Base-by-base conservation (phyloP, 2,113 vertebrate genomes). In the Takifugu bimaculatus region DNA sequence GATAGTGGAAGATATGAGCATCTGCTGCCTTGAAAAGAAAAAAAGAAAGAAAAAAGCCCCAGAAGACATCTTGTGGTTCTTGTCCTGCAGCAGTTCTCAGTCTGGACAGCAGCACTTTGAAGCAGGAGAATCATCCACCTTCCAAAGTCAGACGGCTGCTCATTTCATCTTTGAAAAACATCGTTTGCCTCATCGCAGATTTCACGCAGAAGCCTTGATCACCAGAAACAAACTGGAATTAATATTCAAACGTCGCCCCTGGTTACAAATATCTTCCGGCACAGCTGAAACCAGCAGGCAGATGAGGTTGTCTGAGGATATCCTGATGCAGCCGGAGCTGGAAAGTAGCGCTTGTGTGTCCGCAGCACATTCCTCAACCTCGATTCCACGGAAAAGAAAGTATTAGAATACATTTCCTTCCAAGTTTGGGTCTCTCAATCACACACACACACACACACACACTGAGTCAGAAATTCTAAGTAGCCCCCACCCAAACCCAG, bases 281-380 rank as follows among this genome's bases (percentile, higher is more conserved):
- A 72, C 53, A 53, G 29, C 50, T 66, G 56, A 47, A 47, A 63
- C 53, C 54, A n/a, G 45, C 43, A 70, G 52, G n/a, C 67, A 26
- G 54, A 28, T 32, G 4, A 74, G 85, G 85, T 90, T 87, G 87
- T 75, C 51, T 32, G 70, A 89, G 89, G 90, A 89, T 64, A 81
- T 39, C 11, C 65, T 66, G 61, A 32, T 59, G 66, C 63, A 58
- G 65, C 14, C 10, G 63, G 65, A 63, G 64, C 20, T 74, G 85
- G 87, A 90, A 90, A 90, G 71, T 62, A 67, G 49, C 54, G 59
- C 66, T 87, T 80, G 80, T 67, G 67, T 85, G 70, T 60, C 78
- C 67, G 0, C 84, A 70, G 59, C 47, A 13, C 77, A 78, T 84
- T 82, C 78, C 77, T 70, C 68, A 12, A 60, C 66, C 75, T 80